Evolutionary conservation across 2,797 vertebrate genomes (phyloP).

Genomic region (Tauraco hartlaubi): DNA sequence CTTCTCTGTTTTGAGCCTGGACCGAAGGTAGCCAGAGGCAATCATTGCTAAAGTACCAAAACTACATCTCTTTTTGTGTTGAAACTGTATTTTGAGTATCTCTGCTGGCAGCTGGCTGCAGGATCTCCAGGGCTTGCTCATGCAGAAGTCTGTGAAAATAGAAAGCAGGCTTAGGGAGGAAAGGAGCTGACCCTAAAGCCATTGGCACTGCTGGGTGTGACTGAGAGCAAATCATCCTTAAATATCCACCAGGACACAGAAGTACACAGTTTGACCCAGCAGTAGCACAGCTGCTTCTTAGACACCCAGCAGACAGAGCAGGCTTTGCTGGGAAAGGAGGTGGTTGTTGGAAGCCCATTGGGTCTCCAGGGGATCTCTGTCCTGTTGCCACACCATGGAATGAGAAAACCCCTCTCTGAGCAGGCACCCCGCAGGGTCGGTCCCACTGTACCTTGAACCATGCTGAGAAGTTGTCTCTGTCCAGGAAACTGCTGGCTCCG

Average conservation of each 20-base stretch:
- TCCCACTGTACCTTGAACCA: not conserved
- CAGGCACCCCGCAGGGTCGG: accelerated
- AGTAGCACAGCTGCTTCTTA: not conserved
- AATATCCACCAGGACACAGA: not conserved
- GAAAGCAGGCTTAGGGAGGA: not conserved
- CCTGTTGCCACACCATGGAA: not conserved
- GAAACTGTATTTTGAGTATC: not conserved
- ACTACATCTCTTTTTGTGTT: not conserved
- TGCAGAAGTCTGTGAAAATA: not conserved
- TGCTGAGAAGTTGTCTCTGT: not conserved
- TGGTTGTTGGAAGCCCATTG: not conserved
- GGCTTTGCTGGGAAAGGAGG: not conserved
- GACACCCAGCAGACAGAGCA: not conserved
- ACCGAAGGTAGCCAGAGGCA: not conserved
- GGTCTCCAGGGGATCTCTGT: not conserved
- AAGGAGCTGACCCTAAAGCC: not conserved
- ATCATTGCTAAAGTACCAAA: not conserved
- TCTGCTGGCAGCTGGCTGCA: not conserved
- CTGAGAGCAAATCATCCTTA: not conserved
- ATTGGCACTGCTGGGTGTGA: not conserved
- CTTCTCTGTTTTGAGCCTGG: not conserved
- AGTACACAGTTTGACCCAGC: not conserved
- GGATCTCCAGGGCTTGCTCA: not conserved
- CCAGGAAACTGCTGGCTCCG: not conserved
- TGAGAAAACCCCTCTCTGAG: not conserved